phyloP scores from a whole-genome alignment of 1,140 invertebrate genomes.

The Protaetia brevitarsis region DNA sequence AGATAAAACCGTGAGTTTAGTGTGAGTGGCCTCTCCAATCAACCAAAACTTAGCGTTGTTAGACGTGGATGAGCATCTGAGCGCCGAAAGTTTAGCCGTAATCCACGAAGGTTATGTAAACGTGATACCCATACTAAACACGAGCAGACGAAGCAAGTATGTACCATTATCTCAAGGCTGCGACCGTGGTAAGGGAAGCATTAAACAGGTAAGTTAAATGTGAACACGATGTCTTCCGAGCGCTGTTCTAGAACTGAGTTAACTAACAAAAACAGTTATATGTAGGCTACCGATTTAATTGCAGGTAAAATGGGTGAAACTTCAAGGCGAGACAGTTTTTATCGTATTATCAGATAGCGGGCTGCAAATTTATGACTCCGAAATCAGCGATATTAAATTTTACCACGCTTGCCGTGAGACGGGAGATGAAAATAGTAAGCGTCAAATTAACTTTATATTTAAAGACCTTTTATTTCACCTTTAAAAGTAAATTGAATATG shows the following conservation, averaged over 20 bases:
- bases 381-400: constrained; percentile 27
- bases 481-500: no score
- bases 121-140: constrained; percentile 31
- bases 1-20: constrained; percentile 29
- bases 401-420: constrained; percentile 29
- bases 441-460: background rate
- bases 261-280: no score
- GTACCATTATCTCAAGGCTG: constrained; percentile 29
- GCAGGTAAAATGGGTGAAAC: constrained; percentile 34
- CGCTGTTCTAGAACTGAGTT: no score
- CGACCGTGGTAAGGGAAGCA: constrained; percentile 26
- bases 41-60: constrained; percentile 33
- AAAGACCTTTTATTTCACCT: no score
- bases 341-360: constrained; percentile 29
- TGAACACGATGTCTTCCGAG: no score
- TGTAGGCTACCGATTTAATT: no score
- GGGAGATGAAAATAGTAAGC: constrained; percentile 27
- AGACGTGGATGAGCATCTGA: constrained; percentile 24
- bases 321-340: constrained; percentile 28
- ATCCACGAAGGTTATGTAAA: constrained; percentile 36
- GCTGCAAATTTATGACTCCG: constrained; percentile 31
- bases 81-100: constrained; percentile 29
- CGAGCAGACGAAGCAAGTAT: constrained; percentile 30
- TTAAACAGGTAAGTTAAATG: constrained; percentile 23
- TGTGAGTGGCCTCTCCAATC: constrained; percentile 30